Evolutionary conservation across 1,140 invertebrate genomes (phyloP), one percentile per base, ranked within the genome.

Genomic region (Anadara kagoshimensis): DNA sequence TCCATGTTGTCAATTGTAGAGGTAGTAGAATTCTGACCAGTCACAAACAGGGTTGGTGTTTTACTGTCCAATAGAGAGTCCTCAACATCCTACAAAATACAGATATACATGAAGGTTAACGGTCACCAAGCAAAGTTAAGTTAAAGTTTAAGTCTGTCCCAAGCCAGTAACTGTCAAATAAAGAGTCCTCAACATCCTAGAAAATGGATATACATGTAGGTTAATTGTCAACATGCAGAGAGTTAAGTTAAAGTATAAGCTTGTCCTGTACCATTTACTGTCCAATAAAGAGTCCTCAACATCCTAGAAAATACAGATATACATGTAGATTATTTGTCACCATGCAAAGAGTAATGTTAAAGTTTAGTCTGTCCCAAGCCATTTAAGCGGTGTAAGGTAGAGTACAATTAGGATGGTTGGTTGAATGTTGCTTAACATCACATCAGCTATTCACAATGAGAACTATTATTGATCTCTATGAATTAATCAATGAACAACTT

Each of bases 261-360:
- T n/a, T n/a, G n/a, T n/a, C n/a, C n/a, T n/a, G n/a, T n/a, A n/a
- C n/a, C n/a, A n/a, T 77, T 92, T 92, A 49, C 93, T 90, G 74
- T 95, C 94, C 78, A 95, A 88, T 22, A 96, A 82, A 5, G 91
- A 92, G 86, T 96, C 95, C 78, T 96, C 94, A 0, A 94, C 92
- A 64, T 93, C 92, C 89, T 90, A 58, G 18, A 69, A n/a, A 16
- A 58, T 16, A 51, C 54, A 65, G 62, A 36, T 36, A 36, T 36
- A 36, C 7, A 36, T 36, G 29, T 36, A 36, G 29, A 7, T n/a
- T n/a, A n/a, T n/a, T n/a, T n/a, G n/a, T n/a, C n/a, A n/a, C n/a
- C n/a, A n/a, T n/a, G n/a, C n/a, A n/a, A n/a, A n/a, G n/a, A n/a
- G n/a, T n/a, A n/a, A n/a, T n/a, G n/a, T n/a, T n/a, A n/a, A n/a